phyloP scores from a whole-genome alignment of 1,140 invertebrate genomes.

The Pseudomyrmex cubaensis region DNA sequence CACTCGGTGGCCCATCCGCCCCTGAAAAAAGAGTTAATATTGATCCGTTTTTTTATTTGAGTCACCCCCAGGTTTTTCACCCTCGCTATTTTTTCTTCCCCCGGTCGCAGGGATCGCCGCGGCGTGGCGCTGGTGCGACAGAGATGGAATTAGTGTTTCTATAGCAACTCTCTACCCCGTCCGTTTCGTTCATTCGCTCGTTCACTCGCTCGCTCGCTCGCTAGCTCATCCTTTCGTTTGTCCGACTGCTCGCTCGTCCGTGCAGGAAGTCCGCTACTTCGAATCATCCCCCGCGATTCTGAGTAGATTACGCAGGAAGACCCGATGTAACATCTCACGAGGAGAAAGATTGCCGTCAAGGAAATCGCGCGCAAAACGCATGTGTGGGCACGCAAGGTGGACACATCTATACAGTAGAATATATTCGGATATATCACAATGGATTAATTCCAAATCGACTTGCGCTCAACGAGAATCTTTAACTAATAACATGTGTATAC shows the following conservation, averaged over 20 bases:
- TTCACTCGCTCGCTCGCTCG: conserved; percentile 57
- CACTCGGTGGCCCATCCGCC: conserved; percentile 80
- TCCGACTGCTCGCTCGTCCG: conserved; percentile 60
- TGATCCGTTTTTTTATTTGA: conserved; percentile 85
- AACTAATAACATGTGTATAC: background rate
- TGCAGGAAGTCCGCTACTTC: conserved; percentile 56
- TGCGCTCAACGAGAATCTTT: background rate
- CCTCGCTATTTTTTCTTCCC: conserved; percentile 85
- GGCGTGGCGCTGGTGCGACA: conserved; percentile 73
- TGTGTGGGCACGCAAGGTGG: background rate
- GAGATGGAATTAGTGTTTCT: conserved; percentile 84
- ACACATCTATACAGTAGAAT: background rate
- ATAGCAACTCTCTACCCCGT: conserved; percentile 83
- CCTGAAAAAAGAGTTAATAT: conserved; percentile 86
- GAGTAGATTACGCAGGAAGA: conserved; percentile 32
- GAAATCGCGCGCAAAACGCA: background rate
- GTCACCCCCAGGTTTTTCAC: conserved; percentile 85
- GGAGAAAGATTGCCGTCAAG: background rate
- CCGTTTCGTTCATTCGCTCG: conserved; percentile 63
- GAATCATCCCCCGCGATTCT: conserved; percentile 64
- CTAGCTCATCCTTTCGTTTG: conserved; percentile 58
- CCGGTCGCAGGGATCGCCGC: conserved; percentile 77
- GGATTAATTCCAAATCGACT: background rate
- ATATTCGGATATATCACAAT: background rate
- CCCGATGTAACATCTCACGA: background rate